These are phyloP conservation scores for Sarcophaga peregrina DNA, from an alignment of 1,140 invertebrate genomes.

Conservation along the genomic window DNA sequence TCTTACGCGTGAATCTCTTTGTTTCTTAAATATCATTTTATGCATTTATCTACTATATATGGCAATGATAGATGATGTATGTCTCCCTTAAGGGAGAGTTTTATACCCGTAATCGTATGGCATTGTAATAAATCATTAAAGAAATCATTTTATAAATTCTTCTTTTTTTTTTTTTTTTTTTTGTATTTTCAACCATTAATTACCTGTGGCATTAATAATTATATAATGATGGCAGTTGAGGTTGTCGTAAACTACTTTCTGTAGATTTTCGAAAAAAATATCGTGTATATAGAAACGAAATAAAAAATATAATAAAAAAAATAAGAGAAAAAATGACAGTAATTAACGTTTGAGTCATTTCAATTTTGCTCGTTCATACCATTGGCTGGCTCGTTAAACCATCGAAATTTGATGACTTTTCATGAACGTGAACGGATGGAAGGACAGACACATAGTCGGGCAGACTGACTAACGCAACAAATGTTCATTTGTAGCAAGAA, in stretches of 20 bases:
- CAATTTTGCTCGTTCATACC: constrained; percentile 1
- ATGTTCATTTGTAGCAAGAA: constrained; percentile 11
- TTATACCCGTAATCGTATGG: not conserved
- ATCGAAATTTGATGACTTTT: constrained; percentile 27
- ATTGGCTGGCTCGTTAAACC: not conserved
- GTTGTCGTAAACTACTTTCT: not conserved
- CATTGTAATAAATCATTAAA: not conserved
- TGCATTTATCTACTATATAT: not conserved
- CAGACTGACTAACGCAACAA: not conserved
- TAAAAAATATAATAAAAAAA: not conserved
- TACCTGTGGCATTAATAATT: constrained; percentile 37
- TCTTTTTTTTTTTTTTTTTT: not conserved
- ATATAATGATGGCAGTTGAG: constrained; percentile 18
- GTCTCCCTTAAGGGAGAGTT: not conserved
- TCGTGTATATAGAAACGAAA: not conserved
- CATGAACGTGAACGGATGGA: not conserved
- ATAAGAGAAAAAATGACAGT: not conserved
- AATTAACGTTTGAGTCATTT: constrained; percentile 4
- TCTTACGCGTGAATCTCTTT: no score
- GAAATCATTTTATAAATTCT: constrained; percentile 11
- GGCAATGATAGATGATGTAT: not conserved
- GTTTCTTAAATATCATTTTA: no score
- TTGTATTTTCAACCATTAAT: constrained; percentile 14
- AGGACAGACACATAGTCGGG: not conserved
- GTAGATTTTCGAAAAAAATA: not conserved